These are phyloP conservation scores for Lasioglossum zephyrum DNA, from an alignment of 2,888 invertebrate genomes.

Conservation along the genomic window DNA sequence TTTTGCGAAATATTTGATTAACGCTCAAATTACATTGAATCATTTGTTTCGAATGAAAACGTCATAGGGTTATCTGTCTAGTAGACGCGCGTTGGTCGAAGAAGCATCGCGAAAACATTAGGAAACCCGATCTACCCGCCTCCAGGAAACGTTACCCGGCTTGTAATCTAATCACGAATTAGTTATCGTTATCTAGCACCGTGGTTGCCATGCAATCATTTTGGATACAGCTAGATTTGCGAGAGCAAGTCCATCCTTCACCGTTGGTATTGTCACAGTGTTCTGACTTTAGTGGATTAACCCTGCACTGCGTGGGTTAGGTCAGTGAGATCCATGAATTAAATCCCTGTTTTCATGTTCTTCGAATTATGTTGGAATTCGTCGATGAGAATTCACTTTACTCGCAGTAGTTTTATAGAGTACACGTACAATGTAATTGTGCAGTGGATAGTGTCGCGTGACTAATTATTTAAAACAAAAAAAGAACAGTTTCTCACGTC, in stretches of 20 bases:
- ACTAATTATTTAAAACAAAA: not conserved
- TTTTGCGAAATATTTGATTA: not conserved
- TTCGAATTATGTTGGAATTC: not conserved
- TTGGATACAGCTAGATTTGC: not conserved
- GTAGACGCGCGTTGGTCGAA: constrained; percentile 15
- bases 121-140: not conserved
- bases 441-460: not conserved
- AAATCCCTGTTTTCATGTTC: too few relatives aligned
- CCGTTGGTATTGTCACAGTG: not conserved
- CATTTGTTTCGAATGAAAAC: not conserved
- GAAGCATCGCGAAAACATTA: constrained; percentile 23
- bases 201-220: not conserved
- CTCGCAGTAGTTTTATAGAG: not conserved
- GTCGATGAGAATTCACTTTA: not conserved
- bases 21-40: not conserved
- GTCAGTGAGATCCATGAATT: not conserved
- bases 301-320: not conserved
- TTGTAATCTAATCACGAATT: constrained; percentile 36
- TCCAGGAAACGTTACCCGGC: not conserved
- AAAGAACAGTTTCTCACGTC: not conserved
- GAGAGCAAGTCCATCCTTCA: not conserved
- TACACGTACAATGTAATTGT: not conserved
- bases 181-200: constrained; percentile 29
- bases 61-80: not conserved
- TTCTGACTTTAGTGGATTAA: not conserved